Evolutionary conservation across 2,797 vertebrate species (phyloP), one percentile per base, ranked within the genome.

Genomic region (Spinibarbus caldwelli): DNA sequence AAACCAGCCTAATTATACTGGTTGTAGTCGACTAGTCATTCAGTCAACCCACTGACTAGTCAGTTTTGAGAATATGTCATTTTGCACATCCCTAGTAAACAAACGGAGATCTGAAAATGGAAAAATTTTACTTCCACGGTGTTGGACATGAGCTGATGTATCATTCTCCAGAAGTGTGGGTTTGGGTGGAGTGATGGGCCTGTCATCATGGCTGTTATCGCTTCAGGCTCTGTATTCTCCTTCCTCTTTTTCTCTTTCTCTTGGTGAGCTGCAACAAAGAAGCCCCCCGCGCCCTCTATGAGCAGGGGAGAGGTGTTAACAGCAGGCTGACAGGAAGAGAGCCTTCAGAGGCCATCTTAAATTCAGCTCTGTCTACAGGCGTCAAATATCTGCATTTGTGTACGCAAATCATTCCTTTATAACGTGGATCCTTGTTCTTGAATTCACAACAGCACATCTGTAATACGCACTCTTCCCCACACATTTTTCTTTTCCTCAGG

Each of bases 341-440:
- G 90, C 89, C 89, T 75, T 85, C 29, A 91, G 89, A 91, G 92
- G 91, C 92, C 93, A 95, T 95, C 92, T 93, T 94, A 91, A 82
- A 78, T 64, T 75, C 80, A 31, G 17, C 36, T 92, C 86, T 29
- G 57, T 43, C 23, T 21, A 66, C n/a, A 89, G 31, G 10, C 78
- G 2, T 8, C 29, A 83, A 59, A 59, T 15, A 71, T 77, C 45
- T 54, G 80, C 19, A 29, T 86, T 47, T 2, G 23, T 29, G 68
- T 31, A 57, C 10, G 31, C 34, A 70, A 80, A 62, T 76, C 9
- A 72, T 66, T 67, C 34, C 29, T 62, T 71, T 59, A 66, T 11
- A 36, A 85, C 0, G 2, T 68, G 0, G 38, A 66, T n/a, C 12
- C 19, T 52, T 23, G 31, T 19, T 66, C 31, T 83, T 62, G 8